Conservation (phyloP, 2,797 vertebrate species). For the Luscinia megarhynchos region DNA sequence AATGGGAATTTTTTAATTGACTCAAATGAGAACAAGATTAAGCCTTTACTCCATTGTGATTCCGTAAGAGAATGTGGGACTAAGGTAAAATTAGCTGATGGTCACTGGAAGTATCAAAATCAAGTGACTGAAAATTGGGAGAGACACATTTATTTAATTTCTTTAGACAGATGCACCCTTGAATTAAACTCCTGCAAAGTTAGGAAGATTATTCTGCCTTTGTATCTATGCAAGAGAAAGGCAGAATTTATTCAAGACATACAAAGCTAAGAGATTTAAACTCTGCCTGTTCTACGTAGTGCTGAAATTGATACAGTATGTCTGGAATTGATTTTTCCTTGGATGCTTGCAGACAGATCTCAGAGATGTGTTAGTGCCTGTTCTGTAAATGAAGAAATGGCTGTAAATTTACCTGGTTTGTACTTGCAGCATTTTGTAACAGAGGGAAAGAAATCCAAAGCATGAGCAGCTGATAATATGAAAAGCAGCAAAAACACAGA, state of each 20-base stretch:
- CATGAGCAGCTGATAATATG: background rate
- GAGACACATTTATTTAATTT: background rate
- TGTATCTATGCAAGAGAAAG: background rate
- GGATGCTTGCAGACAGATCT: background rate
- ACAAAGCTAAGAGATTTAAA: background rate
- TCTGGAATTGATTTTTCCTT: conserved; percentile 44
- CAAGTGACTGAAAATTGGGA: background rate
- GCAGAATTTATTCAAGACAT: background rate
- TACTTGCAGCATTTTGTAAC: background rate
- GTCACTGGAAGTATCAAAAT: background rate
- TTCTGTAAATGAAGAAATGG: conserved; percentile 19
- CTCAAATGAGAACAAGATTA: background rate
- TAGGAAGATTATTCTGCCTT: background rate
- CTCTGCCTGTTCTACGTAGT: background rate
- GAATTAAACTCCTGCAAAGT: background rate
- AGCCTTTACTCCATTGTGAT: background rate
- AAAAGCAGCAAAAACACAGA: background rate
- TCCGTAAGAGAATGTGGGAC: background rate
- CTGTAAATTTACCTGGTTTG: conserved; percentile 12
- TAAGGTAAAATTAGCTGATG: background rate
- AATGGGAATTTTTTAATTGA: background rate
- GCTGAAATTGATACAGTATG: conserved; percentile 21
- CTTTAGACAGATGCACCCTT: background rate
- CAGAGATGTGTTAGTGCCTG: conserved; percentile 1
- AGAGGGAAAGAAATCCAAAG: background rate